These are phyloP conservation scores for Rhinolophus ferrumequinum DNA, from an alignment of 2,113 vertebrate species.

Conservation along the genomic window DNA sequence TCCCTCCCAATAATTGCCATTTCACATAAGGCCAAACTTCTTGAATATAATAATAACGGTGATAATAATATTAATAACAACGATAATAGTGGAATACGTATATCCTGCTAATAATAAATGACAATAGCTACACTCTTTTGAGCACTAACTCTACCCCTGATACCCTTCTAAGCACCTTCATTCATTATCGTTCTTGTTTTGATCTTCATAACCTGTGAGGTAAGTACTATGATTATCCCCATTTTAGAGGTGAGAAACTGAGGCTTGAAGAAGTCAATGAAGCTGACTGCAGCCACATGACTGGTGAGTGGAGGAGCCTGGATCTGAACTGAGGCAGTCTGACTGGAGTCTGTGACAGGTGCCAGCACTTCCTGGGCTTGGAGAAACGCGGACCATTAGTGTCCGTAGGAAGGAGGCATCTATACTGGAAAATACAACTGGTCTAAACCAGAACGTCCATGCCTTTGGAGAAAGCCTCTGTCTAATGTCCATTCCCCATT, in stretches of 20 bases:
- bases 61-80: neutral
- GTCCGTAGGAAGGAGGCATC: neutral
- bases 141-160: neutral
- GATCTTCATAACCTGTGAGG: neutral
- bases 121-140: neutral
- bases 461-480: neutral
- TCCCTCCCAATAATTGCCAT: neutral
- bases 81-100: neutral
- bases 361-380: neutral
- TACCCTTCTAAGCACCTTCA: neutral
- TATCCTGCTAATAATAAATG: neutral
- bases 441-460: neutral
- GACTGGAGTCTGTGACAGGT: neutral
- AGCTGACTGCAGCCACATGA: neutral
- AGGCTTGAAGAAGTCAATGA: neutral
- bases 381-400: neutral
- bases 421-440: neutral
- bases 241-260: neutral
- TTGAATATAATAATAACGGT: neutral
- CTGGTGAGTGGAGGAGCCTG: neutral
- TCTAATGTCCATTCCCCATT: neutral
- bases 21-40: neutral
- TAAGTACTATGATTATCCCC: neutral
- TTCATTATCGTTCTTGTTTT: neutral
- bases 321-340: neutral